Percentiles rank a stretch among this genome's conserved stretches.
These are phyloP conservation scores for Heptranchias perlo DNA, from an alignment of 2,113 vertebrate genomes.

Conservation along the genomic window DNA sequence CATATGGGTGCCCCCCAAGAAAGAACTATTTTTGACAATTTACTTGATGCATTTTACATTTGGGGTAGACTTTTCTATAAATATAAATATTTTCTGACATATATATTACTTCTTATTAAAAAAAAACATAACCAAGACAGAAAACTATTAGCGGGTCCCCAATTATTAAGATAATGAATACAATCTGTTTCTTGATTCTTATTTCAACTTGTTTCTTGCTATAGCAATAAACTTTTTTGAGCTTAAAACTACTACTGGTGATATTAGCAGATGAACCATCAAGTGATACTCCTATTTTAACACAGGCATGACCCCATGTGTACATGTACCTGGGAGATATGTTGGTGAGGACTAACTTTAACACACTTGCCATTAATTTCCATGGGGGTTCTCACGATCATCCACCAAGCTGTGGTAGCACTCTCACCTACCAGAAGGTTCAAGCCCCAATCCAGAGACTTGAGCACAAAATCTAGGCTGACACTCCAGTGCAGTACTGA, in stretches of 20 bases:
- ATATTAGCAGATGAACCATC: not conserved
- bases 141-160: not conserved
- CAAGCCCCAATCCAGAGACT: too few species aligned
- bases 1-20: not conserved
- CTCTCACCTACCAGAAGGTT: too few species aligned
- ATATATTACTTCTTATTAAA: not conserved
- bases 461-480: too few species aligned
- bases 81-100: not conserved
- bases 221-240: not conserved
- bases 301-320: too few species aligned
- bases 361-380: too few species aligned
- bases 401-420: too few species aligned
- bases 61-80: not conserved
- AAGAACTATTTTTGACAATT: not conserved
- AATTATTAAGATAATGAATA: constrained; percentile 12
- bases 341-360: too few species aligned
- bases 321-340: too few species aligned
- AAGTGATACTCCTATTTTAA: not conserved
- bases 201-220: too few species aligned
- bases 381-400: too few species aligned
- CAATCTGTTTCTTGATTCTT: not conserved
- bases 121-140: not conserved
- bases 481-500: too few species aligned
- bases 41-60: not conserved
- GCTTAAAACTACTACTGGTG: not conserved